Evolutionary conservation across 2,797 vertebrate genomes (phyloP).

Genomic region (Huso huso): DNA sequence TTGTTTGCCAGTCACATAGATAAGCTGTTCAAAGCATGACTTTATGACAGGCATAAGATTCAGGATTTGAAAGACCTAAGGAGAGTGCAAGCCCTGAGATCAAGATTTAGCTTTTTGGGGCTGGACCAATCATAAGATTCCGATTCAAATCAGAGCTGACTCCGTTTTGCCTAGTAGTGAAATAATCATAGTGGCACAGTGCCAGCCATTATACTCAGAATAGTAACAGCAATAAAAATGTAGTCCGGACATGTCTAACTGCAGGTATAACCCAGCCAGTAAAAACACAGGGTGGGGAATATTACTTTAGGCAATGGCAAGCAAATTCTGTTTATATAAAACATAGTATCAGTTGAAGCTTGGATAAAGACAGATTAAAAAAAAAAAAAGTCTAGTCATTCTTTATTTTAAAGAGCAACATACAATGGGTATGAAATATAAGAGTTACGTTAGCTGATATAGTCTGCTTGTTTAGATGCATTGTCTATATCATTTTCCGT

Average conservation of each 20-base stretch:
- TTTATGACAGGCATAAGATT: too few species aligned
- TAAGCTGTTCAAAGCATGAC: too few species aligned
- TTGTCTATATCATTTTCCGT: neutral
- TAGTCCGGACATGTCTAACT: slow-evolving; percentile 54
- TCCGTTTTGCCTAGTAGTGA: slow-evolving; percentile 24
- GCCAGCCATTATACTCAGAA: slow-evolving; percentile 65
- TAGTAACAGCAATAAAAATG: slow-evolving; percentile 50
- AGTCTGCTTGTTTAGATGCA: slow-evolving; percentile 2
- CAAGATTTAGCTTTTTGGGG: too few species aligned
- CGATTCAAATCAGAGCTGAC: slow-evolving; percentile 43
- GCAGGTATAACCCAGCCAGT: slow-evolving; percentile 49
- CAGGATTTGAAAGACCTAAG: too few species aligned
- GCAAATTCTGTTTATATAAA: slow-evolving; percentile 28
- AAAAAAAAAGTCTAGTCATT: too few species aligned
- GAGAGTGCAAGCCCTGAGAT: too few species aligned
- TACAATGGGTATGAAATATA: too few species aligned
- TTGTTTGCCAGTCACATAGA: slow-evolving; percentile 41
- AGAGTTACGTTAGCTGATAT: neutral
- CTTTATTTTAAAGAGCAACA: too few species aligned
- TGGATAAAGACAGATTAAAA: neutral
- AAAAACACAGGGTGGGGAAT: slow-evolving; percentile 41
- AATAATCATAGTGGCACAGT: slow-evolving; percentile 38
- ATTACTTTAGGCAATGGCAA: slow-evolving; percentile 26
- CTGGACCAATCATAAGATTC: neutral
- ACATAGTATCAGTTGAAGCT: slow-evolving; percentile 18